phyloP scores from a whole-genome alignment of 2,888 invertebrate species.

The Rhaphigaster nebulosa region DNA sequence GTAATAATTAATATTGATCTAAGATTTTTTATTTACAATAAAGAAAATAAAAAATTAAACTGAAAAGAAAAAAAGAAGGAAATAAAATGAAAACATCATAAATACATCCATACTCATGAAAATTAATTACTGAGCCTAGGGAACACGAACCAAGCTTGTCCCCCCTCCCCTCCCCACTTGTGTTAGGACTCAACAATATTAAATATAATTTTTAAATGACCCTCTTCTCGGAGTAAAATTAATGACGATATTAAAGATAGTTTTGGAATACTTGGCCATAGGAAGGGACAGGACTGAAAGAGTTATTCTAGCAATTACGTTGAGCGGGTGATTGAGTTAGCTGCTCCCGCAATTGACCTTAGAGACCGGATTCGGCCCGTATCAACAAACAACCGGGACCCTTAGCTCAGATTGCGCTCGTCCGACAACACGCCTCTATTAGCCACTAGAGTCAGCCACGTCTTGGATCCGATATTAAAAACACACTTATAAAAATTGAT shows the following conservation, averaged over 20 bases:
- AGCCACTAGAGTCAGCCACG: not conserved
- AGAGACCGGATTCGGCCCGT: not conserved
- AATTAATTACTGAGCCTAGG: too few species aligned
- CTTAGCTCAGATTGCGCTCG: conserved; percentile 6
- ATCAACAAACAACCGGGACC: conserved; percentile 37
- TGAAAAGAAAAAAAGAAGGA: too few species aligned
- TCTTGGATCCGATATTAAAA: not conserved
- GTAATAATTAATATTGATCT: too few species aligned
- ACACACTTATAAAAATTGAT: not conserved
- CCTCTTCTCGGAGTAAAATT: not conserved
- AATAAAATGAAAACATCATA: too few species aligned
- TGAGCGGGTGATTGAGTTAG: not conserved
- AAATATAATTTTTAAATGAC: not conserved
- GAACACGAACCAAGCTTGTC: too few species aligned
- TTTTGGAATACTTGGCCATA: not conserved
- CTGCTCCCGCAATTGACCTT: conserved; percentile 9
- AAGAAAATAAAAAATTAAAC: too few species aligned
- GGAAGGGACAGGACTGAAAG: not conserved
- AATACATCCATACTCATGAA: too few species aligned
- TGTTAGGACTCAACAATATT: too few species aligned
- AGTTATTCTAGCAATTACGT: not conserved
- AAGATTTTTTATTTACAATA: too few species aligned
- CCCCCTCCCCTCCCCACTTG: too few species aligned
- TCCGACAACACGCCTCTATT: conserved; percentile 12
- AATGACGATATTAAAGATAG: not conserved